phyloP scores from a whole-genome alignment of 1,140 invertebrate genomes.

The Zaprionus africanus region DNA sequence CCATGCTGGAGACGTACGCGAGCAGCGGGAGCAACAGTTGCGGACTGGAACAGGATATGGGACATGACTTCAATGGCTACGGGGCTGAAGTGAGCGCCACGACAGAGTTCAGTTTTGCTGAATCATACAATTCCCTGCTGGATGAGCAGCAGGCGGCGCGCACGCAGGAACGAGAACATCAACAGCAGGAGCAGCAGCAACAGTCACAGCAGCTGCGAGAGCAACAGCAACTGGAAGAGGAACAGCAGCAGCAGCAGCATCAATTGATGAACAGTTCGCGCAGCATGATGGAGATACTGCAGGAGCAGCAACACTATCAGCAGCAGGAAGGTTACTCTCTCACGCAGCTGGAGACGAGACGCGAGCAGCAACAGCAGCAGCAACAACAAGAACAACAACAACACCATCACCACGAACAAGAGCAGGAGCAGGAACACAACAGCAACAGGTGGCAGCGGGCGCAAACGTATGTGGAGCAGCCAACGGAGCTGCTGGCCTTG shows the following conservation, averaged over 20 bases:
- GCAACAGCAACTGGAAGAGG: conserved; percentile 13
- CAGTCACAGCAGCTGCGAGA: conserved; percentile 17
- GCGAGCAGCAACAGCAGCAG: conserved; percentile 64
- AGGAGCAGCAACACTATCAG: conserved; percentile 80
- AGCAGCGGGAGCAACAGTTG: conserved; percentile 7
- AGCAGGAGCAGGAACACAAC: conserved; percentile 11
- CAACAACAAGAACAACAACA: conserved; percentile 22
- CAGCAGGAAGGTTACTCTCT: conserved; percentile 80
- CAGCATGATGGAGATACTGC: conserved; percentile 69
- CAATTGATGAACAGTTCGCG: conserved; percentile 26
- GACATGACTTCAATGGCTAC: conserved; percentile 49
- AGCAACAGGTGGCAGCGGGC: conserved; percentile 22
- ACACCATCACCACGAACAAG: conserved; percentile 8
- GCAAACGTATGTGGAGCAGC: conserved; percentile 36
- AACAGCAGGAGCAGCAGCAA: conserved; percentile 26
- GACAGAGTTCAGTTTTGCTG: conserved; percentile 71
- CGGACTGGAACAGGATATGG: conserved; percentile 50
- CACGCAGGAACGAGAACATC: conserved; percentile 20
- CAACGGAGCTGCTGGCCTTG: conserved; percentile 61
- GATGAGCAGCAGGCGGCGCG: conserved; percentile 53
- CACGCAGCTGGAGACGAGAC: conserved; percentile 76
- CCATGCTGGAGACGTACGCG: conserved; percentile 10
- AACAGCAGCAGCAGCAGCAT: conserved; percentile 32
- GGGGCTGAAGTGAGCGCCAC: background rate
- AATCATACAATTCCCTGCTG: conserved; percentile 77